Conservation (phyloP, 2,113 vertebrate genomes). For the Microcebus murinus region DNA sequence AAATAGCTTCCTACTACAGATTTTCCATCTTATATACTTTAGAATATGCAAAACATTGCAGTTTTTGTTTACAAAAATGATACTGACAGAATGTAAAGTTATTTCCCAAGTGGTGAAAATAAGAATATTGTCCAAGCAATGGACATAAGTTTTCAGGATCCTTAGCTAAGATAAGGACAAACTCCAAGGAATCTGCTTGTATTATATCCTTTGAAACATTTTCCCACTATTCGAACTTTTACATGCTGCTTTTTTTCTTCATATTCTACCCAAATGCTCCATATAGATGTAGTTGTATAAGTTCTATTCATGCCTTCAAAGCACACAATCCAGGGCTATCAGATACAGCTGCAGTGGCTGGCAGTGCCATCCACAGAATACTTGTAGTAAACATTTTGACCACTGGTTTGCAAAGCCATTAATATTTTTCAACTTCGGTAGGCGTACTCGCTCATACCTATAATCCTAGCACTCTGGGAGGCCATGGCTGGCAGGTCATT, state of each 20-base stretch:
- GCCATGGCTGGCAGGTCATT: too few species aligned
- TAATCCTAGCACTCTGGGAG: too few species aligned
- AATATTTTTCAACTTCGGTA: background rate
- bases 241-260: background rate
- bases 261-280: background rate
- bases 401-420: background rate
- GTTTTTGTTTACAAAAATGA: slow-evolving; percentile 36
- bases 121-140: background rate
- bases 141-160: background rate
- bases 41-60: slow-evolving; percentile 24
- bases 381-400: background rate
- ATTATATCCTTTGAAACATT: background rate
- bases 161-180: slow-evolving; percentile 25
- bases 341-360: background rate
- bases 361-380: background rate
- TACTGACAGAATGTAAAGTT: background rate
- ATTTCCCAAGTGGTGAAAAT: background rate
- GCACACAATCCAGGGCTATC: background rate
- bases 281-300: background rate
- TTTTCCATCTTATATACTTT: background rate
- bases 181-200: slow-evolving; percentile 13
- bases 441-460: too few species aligned
- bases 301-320: slow-evolving; percentile 6
- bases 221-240: slow-evolving; percentile 1
- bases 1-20: background rate